phyloP scores from a whole-genome alignment of 1,140 invertebrate species.

The Polypedilum pembai region DNA sequence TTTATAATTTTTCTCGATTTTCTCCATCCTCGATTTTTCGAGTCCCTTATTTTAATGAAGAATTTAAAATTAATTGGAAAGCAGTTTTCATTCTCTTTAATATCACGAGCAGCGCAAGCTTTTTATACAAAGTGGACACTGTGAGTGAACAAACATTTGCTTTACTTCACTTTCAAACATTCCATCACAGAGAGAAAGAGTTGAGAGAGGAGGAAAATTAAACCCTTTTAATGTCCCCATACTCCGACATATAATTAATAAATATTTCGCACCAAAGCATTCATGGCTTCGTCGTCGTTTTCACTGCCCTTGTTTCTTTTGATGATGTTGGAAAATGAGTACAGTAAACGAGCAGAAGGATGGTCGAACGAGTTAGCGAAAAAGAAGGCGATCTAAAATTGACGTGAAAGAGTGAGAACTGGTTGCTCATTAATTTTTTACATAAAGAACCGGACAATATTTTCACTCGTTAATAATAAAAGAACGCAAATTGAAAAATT shows the following conservation, averaged over 20 bases:
- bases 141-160: constrained; percentile 12
- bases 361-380: too few relatives aligned
- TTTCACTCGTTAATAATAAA: neutral
- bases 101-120: neutral
- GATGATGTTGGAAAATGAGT: neutral
- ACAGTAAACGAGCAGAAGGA: too few relatives aligned
- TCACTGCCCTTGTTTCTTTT: neutral
- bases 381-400: constrained; percentile 9
- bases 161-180: constrained; percentile 15
- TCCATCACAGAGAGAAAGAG: neutral
- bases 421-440: neutral
- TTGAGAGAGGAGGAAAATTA: neutral
- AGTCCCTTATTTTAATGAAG: neutral
- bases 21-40: neutral
- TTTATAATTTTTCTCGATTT: too few relatives aligned
- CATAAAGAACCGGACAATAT: neutral
- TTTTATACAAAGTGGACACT: neutral
- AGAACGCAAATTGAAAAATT: neutral
- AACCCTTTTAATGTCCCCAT: neutral
- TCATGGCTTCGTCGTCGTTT: neutral
- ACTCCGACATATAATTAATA: constrained; percentile 19
- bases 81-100: neutral
- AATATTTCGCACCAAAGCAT: constrained; percentile 11
- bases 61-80: constrained; percentile 8
- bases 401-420: neutral